Conservation (phyloP, 1,140 invertebrate species). For the Thalassaphorura encarpata region DNA sequence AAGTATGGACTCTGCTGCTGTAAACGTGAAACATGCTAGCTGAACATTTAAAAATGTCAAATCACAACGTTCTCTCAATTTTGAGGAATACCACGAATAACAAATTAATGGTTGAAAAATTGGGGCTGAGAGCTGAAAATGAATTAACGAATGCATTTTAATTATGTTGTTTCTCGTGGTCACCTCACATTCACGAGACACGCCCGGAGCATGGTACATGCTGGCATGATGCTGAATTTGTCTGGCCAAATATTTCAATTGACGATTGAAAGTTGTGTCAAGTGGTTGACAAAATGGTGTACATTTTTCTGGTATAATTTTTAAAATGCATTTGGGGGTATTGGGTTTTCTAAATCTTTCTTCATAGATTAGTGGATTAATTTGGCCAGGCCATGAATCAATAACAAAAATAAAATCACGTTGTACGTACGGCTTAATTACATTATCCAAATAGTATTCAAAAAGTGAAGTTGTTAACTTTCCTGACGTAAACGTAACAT, state of each 20-base stretch:
- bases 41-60: not conserved
- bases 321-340: not conserved
- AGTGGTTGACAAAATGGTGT: constrained; percentile 12
- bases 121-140: not conserved
- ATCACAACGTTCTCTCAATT: not conserved
- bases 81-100: constrained; percentile 1
- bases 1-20: not conserved
- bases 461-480: constrained; percentile 6
- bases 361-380: not conserved
- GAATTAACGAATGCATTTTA: not conserved
- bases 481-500: constrained; percentile 7
- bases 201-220: not conserved
- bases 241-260: constrained; percentile 13
- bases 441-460: constrained; percentile 9
- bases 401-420: constrained; percentile 14
- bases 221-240: not conserved
- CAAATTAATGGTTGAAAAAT: constrained; percentile 7
- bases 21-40: not conserved
- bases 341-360: not conserved
- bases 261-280: constrained; percentile 6
- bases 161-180: not conserved
- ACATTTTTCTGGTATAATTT: constrained; percentile 9
- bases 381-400: constrained; percentile 13
- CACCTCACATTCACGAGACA: not conserved
- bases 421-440: not conserved